Evolutionary conservation across 2,113 vertebrate genomes (phyloP).

Genomic region (Octodon degus): DNA sequence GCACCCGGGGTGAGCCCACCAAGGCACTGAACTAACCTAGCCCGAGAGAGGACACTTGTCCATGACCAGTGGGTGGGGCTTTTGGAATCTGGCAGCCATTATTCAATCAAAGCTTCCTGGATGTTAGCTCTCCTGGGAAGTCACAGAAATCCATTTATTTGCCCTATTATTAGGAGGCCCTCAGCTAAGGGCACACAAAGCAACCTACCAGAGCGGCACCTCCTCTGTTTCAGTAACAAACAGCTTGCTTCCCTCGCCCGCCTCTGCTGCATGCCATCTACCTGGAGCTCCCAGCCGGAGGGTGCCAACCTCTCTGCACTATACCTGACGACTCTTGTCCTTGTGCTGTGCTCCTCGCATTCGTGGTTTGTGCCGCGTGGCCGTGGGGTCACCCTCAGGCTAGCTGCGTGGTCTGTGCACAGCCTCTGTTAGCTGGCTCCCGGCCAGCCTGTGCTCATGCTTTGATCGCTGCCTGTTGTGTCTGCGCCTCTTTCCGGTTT

Average conservation of each 20-base stretch:
- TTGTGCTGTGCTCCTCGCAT: background rate
- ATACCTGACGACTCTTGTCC: background rate
- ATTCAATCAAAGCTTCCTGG: background rate
- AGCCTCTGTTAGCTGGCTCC: accelerated
- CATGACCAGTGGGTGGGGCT: background rate
- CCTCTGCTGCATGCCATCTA: accelerated
- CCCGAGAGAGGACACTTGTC: background rate
- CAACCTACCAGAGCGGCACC: background rate
- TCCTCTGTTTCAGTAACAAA: too few relatives aligned
- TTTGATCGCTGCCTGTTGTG: background rate
- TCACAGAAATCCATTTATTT: background rate
- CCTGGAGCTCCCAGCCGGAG: background rate
- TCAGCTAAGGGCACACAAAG: background rate
- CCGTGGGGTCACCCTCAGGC: background rate
- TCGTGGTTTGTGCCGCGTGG: background rate
- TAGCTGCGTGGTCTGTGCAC: accelerated
- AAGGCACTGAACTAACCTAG: too few relatives aligned
- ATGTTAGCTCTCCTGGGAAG: background rate
- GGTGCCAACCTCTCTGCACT: accelerated
- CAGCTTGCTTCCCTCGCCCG: background rate
- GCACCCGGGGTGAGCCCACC: background rate
- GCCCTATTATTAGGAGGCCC: background rate
- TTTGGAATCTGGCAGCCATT: background rate
- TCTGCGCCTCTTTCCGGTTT: background rate
- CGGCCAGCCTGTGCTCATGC: accelerated